Evolutionary conservation across 2,888 invertebrate species (phyloP).

Genomic region (Pecten maximus): DNA sequence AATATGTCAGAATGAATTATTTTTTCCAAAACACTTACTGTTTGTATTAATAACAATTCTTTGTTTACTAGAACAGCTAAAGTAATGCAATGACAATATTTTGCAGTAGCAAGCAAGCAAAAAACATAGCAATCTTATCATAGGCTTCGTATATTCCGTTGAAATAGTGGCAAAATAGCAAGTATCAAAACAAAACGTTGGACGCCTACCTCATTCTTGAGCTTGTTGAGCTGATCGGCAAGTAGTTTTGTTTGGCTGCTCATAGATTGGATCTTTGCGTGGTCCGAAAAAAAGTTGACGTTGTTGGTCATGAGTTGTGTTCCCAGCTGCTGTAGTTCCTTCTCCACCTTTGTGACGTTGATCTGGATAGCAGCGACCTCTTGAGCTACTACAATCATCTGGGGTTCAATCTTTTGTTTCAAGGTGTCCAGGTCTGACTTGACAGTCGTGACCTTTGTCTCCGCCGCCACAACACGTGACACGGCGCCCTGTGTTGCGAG

Average conservation of each 20-base stretch:
- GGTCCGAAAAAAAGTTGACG: not conserved
- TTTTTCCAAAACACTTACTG: too few species aligned
- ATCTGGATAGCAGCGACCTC: conserved; percentile 43
- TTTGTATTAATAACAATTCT: too few species aligned
- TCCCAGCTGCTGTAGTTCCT: conserved; percentile 42
- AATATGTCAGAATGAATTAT: too few species aligned
- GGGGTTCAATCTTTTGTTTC: conserved; percentile 44
- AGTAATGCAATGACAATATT: too few species aligned
- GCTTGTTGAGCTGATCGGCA: conserved; percentile 37
- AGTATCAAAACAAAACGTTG: too few species aligned
- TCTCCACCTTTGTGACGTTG: conserved; percentile 44
- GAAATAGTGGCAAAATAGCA: too few species aligned
- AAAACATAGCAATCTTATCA: too few species aligned
- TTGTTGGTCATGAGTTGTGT: conserved; percentile 27
- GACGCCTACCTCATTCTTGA: conserved; percentile 45
- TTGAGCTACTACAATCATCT: conserved; percentile 41
- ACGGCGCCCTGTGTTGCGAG: conserved; percentile 40
- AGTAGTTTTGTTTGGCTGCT: conserved; percentile 35
- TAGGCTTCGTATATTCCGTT: too few species aligned
- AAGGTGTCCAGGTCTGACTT: conserved; percentile 47
- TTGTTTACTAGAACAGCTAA: too few species aligned
- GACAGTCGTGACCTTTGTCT: conserved; percentile 41
- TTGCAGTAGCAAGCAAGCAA: too few species aligned
- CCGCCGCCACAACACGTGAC: conserved; percentile 36
- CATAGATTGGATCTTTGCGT: not conserved